These are phyloP conservation scores for Noctua janthe DNA, from an alignment of 2,888 invertebrate genomes.

Conservation along the genomic window DNA sequence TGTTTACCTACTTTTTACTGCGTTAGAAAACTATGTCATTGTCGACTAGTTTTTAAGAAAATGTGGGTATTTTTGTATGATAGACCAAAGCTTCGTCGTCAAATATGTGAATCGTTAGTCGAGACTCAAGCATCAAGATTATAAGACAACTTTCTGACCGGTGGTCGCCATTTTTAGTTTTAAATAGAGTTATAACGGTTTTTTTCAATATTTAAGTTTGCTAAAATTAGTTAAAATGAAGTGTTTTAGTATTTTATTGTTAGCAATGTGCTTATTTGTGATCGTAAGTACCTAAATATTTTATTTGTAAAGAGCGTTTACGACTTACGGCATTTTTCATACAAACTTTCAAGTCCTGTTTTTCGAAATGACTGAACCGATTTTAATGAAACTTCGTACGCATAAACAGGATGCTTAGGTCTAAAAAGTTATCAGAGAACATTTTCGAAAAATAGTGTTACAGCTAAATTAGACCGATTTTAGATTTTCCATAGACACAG, in stretches of 20 bases:
- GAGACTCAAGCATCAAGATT: no score
- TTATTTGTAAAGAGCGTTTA: not conserved
- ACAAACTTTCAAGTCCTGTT: no score
- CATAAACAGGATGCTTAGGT: no score
- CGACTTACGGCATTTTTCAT: no score
- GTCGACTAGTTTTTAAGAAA: not conserved
- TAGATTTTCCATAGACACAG: no score
- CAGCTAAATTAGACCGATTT: no score
- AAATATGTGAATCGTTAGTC: not conserved
- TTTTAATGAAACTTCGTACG: no score
- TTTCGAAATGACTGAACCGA: no score
- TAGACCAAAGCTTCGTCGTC: not conserved
- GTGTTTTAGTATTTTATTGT: not conserved
- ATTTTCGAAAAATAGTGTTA: no score
- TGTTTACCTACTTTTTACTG: not conserved
- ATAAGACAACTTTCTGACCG: not conserved
- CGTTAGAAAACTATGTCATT: not conserved
- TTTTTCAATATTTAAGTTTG: not conserved
- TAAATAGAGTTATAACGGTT: not conserved
- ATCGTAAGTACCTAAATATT: slow-evolving; percentile 20
- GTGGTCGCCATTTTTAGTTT: not conserved
- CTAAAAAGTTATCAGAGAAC: no score
- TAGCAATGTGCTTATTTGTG: not conserved
- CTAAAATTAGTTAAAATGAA: slow-evolving; percentile 1
- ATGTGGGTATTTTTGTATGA: slow-evolving; percentile 14